These are phyloP conservation scores for Scleropages formosus DNA, from an alignment of 2,797 vertebrate species.

Conservation along the genomic window DNA sequence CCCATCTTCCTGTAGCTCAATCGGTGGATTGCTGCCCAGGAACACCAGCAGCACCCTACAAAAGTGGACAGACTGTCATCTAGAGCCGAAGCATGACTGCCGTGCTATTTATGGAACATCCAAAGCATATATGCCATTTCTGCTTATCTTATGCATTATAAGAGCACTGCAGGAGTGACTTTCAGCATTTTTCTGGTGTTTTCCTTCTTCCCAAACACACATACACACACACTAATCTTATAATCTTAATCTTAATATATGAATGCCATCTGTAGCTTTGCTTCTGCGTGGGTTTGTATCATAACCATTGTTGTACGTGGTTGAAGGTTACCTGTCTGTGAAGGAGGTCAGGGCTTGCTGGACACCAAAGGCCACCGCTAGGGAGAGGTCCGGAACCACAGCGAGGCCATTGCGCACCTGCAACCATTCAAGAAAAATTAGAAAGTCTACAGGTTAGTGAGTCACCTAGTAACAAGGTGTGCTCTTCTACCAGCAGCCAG, in stretches of 20 bases:
- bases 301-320: not conserved
- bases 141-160: conserved; percentile 16
- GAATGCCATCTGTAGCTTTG: no score
- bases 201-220: not conserved
- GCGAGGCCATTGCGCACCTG: conserved; percentile 67
- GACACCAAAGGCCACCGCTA: conserved; percentile 52
- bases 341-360: conserved; percentile 48
- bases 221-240: no score
- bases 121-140: not conserved
- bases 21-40: conserved; percentile 54
- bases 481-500: not conserved
- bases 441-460: conserved; percentile 3
- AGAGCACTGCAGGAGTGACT: not conserved
- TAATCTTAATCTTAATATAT: no score
- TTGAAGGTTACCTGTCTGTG: conserved; percentile 53
- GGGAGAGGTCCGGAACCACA: conserved; percentile 56
- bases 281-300: not conserved
- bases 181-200: not conserved
- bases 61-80: conserved; percentile 1
- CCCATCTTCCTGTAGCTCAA: conserved; percentile 50
- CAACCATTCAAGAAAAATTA: conserved; percentile 7
- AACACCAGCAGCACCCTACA: conserved; percentile 66
- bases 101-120: not conserved
- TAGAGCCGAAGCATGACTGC: not conserved
- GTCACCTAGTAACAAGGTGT: not conserved